A percentile compares a stretch with the other conserved stretches of the same genome.
Evolutionary conservation across 2,797 vertebrate genomes (phyloP).

Genomic region (Eremophila alpestris): DNA sequence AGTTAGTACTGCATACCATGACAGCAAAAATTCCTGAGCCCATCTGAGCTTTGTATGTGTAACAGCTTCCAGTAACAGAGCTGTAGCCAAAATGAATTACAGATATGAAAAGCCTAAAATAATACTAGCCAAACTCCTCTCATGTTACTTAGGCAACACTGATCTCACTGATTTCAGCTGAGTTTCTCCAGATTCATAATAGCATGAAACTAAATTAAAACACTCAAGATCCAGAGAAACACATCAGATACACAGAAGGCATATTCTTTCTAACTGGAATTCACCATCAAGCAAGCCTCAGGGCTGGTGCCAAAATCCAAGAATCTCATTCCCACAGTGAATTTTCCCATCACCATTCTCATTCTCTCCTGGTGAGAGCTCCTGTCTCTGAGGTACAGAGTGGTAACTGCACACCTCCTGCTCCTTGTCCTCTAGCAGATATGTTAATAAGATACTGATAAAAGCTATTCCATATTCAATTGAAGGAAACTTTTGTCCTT

Average conservation of each 20-base stretch:
- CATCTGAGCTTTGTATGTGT: neutral
- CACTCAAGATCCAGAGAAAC: neutral
- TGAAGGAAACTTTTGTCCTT: neutral
- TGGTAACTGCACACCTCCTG: neutral
- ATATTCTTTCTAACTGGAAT: neutral
- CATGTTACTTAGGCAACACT: neutral
- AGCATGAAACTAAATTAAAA: neutral
- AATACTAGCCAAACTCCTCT: neutral
- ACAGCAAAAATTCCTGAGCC: slow-evolving; percentile 11
- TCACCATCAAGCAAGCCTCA: neutral
- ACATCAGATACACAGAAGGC: neutral
- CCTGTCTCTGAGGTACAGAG: neutral
- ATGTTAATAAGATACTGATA: neutral
- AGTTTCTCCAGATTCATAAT: neutral
- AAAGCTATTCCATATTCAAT: neutral
- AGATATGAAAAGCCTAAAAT: neutral
- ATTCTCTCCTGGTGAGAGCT: neutral
- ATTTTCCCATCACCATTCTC: neutral
- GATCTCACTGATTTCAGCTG: neutral
- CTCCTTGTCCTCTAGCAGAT: neutral
- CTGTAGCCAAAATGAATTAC: slow-evolving; percentile 4
- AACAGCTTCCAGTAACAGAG: neutral
- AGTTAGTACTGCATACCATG: neutral
- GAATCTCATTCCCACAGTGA: neutral
- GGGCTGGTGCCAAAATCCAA: neutral